These are phyloP conservation scores for Cephus sareptanus DNA, from an alignment of 2,888 invertebrate genomes.

Conservation along the genomic window DNA sequence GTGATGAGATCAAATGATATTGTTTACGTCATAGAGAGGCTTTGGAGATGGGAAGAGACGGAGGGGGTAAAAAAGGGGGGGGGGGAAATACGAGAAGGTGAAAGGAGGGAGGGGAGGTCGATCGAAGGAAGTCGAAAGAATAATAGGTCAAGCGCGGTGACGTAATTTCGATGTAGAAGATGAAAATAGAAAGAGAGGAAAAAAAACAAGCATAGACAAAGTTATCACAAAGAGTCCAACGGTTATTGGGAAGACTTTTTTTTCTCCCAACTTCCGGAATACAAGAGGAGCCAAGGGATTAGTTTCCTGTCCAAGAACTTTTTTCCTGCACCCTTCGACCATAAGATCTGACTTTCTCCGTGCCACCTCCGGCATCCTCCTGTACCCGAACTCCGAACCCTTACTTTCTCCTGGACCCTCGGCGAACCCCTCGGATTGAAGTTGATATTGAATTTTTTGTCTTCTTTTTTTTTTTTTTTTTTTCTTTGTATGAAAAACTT, in stretches of 20 bases:
- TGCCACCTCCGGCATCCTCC: neutral
- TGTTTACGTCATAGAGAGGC: neutral
- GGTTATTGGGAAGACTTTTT: neutral
- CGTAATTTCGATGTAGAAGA: neutral
- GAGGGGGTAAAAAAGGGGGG: neutral
- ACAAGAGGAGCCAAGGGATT: neutral
- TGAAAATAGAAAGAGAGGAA: neutral
- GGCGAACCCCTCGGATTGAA: slow-evolving; percentile 43
- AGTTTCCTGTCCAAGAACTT: neutral
- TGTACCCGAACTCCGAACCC: neutral
- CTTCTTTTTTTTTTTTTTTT: slow-evolving; percentile 15
- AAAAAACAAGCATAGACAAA: neutral
- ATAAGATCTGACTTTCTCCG: neutral
- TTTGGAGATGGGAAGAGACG: neutral
- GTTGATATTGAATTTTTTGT: slow-evolving; percentile 45
- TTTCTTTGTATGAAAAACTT: neutral
- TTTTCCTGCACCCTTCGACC: neutral
- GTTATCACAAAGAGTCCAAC: neutral
- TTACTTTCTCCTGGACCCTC: slow-evolving; percentile 17
- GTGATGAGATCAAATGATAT: neutral
- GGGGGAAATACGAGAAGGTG: neutral
- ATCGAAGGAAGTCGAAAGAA: neutral
- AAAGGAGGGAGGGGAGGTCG: too few species aligned
- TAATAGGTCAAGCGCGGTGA: neutral
- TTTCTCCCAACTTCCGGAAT: neutral